Base-by-base conservation (phyloP, 2,888 invertebrate species). In the Myathropa florea region DNA sequence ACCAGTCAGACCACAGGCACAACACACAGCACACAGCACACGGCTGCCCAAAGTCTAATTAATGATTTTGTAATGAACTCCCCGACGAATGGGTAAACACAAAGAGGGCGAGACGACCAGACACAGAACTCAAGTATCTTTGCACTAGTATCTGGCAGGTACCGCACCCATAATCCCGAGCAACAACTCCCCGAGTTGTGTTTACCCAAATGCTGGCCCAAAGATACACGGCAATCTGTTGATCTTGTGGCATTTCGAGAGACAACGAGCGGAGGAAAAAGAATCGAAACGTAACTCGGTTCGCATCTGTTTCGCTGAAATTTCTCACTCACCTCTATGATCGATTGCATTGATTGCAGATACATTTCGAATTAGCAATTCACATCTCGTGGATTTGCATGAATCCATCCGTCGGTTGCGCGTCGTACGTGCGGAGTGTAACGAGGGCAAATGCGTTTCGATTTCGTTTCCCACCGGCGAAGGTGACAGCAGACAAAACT, bases 151-250 rank as follows among this genome's bases (percentile, higher is more conserved):
- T 28, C 59, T 21, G 28, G 61, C 64, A 79, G 70, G 76, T 80
- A 84, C 76, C 80, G 84, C 84, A 67, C 84, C 84, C 71, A 84
- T 76, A 80, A 84, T 84, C 80, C 18, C 46, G 18, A 46, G 76
- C 80, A 80, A 75, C 67, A 76, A 76, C 61, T 67, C 71, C 61
- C 36, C 12, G 28, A 68, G 53, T 18, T 59, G 33, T 61, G 60
- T 71, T 64, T 64, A 46, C 59, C 36, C 59, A 73, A 68, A 73
- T 61, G 36, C 55, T 55, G 12, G 33, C 33, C 33, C 33, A 33
- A 9, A 33, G 46, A 46, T 2, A 46, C n/a, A 14, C 46, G 46
- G 18, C 46, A 46, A 46, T 46, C 46, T 18, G 33, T 12, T 12
- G 33, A 33, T 33, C 33, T 33, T 33, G 12, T 12, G 46, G 18